These are phyloP conservation scores for Ceratina calcarata DNA, from an alignment of 1,140 invertebrate genomes.

Conservation along the genomic window DNA sequence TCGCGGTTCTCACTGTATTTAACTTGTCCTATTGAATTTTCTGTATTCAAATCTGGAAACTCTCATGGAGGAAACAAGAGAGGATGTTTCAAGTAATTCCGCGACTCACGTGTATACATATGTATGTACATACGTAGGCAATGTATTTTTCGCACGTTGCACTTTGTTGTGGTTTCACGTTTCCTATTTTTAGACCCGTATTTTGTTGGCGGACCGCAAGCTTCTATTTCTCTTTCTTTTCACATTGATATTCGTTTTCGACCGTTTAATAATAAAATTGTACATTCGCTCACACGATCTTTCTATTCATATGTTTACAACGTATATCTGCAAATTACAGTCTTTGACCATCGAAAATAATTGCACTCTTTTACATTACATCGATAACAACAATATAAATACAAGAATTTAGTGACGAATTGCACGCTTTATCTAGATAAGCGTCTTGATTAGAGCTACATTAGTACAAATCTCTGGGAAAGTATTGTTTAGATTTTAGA, in stretches of 20 bases:
- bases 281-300: background rate
- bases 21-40: background rate
- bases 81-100: constrained; percentile 20
- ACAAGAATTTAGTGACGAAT: background rate
- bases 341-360: background rate
- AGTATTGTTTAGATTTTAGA: too few relatives aligned
- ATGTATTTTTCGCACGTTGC: constrained; percentile 34
- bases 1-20: background rate
- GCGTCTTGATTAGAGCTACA: background rate
- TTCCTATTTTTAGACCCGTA: constrained; percentile 48
- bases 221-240: constrained; percentile 14
- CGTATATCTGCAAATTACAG: background rate
- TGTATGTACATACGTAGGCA: background rate
- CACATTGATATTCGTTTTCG: background rate
- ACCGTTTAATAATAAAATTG: background rate
- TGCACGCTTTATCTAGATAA: background rate
- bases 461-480: background rate
- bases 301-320: background rate
- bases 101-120: background rate
- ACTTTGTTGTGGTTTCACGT: constrained; percentile 41
- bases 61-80: background rate
- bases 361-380: background rate
- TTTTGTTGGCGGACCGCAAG: constrained; percentile 22
- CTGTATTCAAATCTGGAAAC: too few relatives aligned
- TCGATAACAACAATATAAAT: background rate